Evolutionary conservation across 1,140 invertebrate genomes (phyloP), one percentile per base, ranked within the genome.

Genomic region (Cyrtorhinus lividipennis): DNA sequence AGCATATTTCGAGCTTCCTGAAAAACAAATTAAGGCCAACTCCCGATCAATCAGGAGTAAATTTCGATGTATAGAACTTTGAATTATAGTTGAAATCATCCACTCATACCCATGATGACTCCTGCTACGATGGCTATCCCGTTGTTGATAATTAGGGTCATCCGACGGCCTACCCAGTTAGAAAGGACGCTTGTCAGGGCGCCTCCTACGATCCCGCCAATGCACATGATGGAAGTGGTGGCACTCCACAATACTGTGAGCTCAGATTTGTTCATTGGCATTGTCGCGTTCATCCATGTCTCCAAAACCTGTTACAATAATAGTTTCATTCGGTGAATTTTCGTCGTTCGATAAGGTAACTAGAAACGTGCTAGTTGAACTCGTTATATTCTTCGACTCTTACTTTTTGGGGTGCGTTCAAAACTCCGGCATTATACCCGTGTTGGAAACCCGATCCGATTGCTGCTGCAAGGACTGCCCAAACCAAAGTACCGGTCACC

Each of bases 371-470:
- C n/a, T n/a, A n/a, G n/a, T n/a, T n/a, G n/a, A n/a, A n/a, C n/a
- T n/a, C n/a, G n/a, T n/a, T n/a, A n/a, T n/a, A n/a, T n/a, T n/a
- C n/a, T n/a, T n/a, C n/a, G n/a, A n/a, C n/a, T n/a, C n/a, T 72
- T 73, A 84, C 80, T 67, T 71, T 68, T 70, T 78, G 74, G 24
- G 83, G 82, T 25, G 78, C 74, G 70, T 85, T 85, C 24, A 85
- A 73, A 44, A 83, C 82, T n/a, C 82, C 83, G 27, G 78, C 82
- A 67, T 85, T 82, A 70, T 83, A 86, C 53, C 83, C 83, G 75
- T 84, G 81, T 68, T 85, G 82, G 69, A 85, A 85, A 44, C 77
- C 75, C 26, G 82, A 81, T 3, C 84, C 71, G 23, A 81, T 74
- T 25, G 77, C 77, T 3, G 78, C 77, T n/a, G 78, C 74, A 13